A percentile compares a stretch with the other conserved stretches of the same genome.
Evolutionary conservation across 2,113 vertebrate genomes (phyloP).

Genomic region (Otus sunia): DNA sequence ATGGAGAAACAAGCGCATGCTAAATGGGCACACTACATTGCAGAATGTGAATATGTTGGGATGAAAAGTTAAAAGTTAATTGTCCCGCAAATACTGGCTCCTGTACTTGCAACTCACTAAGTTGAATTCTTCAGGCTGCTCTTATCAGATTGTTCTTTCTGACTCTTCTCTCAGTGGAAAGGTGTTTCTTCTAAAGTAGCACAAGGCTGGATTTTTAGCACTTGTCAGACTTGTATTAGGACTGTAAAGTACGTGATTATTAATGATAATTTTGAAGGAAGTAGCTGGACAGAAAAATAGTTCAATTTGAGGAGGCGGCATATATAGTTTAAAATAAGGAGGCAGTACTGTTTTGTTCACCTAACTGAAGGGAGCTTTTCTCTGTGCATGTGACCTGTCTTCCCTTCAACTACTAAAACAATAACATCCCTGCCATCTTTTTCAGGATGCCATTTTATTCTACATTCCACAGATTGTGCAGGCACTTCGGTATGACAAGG

Average conservation of each 20-base stretch:
- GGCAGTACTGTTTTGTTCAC: background rate
- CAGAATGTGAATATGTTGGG: background rate
- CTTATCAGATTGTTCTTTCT: background rate
- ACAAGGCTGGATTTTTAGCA: background rate
- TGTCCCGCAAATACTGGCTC: background rate
- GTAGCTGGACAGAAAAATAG: background rate
- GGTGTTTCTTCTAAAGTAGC: background rate
- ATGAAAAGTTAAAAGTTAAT: background rate
- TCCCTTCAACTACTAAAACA: background rate
- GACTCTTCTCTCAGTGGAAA: background rate
- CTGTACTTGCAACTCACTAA: background rate
- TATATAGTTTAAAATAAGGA: background rate
- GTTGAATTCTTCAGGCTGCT: background rate
- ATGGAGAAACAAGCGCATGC: rapidly evolving
- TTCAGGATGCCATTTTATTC: slow-evolving; percentile 95
- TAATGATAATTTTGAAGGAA: background rate
- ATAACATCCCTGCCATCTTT: background rate
- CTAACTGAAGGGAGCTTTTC: background rate
- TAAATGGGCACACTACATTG: background rate
- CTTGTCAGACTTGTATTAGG: background rate
- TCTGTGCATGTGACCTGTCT: background rate
- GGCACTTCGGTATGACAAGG: slow-evolving; percentile 96
- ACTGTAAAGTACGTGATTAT: background rate
- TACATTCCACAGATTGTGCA: slow-evolving; percentile 99
- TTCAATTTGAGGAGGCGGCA: background rate